These are phyloP conservation scores for Diaperis boleti DNA, from an alignment of 2,888 invertebrate species.

Conservation along the genomic window DNA sequence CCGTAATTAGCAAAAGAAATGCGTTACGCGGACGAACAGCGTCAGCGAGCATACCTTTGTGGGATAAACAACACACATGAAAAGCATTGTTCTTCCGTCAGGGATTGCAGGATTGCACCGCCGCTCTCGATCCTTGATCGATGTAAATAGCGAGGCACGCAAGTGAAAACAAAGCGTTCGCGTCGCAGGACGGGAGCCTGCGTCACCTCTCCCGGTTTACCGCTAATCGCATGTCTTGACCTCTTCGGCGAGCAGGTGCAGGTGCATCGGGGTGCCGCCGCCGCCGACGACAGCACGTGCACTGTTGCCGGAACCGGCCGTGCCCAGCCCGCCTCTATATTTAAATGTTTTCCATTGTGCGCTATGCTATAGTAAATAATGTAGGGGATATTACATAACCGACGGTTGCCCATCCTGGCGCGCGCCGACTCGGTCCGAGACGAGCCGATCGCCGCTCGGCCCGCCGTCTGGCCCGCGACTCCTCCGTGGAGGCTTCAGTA, in stretches of 20 bases:
- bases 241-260: background rate
- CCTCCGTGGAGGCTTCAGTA: constrained; percentile 59
- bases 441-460: constrained; percentile 50
- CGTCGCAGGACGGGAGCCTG: background rate
- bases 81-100: too few relatives aligned
- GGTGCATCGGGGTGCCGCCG: constrained; percentile 18
- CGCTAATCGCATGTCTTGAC: background rate
- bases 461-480: constrained; percentile 60
- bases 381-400: constrained; percentile 61
- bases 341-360: constrained; percentile 56
- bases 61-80: too few relatives aligned
- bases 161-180: background rate
- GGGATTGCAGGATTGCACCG: too few relatives aligned
- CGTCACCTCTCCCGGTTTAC: background rate
- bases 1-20: too few relatives aligned
- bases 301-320: constrained; percentile 55
- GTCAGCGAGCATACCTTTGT: too few relatives aligned
- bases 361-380: constrained; percentile 55
- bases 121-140: background rate
- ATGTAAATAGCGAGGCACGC: background rate
- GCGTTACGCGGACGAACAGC: too few relatives aligned
- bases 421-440: constrained; percentile 59
- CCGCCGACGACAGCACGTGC: constrained; percentile 39
- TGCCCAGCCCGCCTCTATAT: constrained; percentile 55
- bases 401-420: constrained; percentile 58